Evolutionary conservation across 2,113 vertebrate genomes (phyloP).

Genomic region (Struthio camelus): DNA sequence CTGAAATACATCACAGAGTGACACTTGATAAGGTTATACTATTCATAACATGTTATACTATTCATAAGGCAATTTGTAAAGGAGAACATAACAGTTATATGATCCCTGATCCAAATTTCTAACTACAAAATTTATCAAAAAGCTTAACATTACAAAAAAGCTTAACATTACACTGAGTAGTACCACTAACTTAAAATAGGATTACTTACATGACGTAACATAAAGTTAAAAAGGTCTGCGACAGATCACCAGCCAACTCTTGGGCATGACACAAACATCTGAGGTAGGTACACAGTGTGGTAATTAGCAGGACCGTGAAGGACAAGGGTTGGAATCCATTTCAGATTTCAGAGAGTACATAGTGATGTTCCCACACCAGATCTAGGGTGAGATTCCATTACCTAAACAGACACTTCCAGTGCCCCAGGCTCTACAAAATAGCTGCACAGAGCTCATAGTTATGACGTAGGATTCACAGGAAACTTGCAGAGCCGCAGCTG

Average conservation of each 20-base stretch:
- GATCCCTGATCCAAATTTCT: neutral
- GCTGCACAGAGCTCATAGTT: neutral
- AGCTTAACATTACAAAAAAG: neutral
- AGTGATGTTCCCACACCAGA: neutral
- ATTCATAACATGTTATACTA: neutral
- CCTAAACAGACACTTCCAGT: neutral
- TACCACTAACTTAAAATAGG: neutral
- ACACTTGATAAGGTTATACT: neutral
- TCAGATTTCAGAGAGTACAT: neutral
- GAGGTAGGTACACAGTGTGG: neutral
- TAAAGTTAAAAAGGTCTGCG: neutral
- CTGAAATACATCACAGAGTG: neutral
- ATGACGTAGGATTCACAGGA: fast-evolving
- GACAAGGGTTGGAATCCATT: neutral
- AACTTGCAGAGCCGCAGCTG: neutral
- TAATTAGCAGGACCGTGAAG: neutral
- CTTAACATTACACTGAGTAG: neutral
- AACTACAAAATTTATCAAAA: neutral
- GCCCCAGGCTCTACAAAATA: neutral
- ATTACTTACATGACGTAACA: neutral
- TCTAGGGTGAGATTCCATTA: neutral
- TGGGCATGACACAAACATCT: neutral
- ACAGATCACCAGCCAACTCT: neutral
- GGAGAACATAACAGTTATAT: neutral
- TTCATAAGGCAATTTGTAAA: neutral